phyloP scores from a whole-genome alignment of 1,140 invertebrate species.

The Centruroides sculpturatus region DNA sequence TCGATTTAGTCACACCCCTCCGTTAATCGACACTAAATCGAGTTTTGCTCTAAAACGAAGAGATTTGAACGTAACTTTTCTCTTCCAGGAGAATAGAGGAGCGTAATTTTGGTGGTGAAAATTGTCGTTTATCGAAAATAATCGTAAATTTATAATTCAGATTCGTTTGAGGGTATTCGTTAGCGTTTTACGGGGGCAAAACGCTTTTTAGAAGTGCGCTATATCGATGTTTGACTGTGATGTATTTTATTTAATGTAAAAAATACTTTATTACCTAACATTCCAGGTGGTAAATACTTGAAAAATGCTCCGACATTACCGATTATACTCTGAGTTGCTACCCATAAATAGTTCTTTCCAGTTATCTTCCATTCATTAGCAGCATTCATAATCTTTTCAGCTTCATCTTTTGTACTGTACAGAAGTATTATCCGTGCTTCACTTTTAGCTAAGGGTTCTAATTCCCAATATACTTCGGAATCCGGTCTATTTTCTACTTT shows the following conservation, averaged over 20 bases:
- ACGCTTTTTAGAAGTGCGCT: background rate
- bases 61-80: no score
- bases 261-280: slow-evolving; percentile 58
- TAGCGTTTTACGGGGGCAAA: background rate
- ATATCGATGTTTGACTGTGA: background rate
- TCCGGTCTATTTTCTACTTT: slow-evolving; percentile 5
- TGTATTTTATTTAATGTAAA: background rate
- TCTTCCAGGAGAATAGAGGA: no score
- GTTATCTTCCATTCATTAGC: slow-evolving; percentile 73
- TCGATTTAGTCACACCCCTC: no score
- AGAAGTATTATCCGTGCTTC: slow-evolving; percentile 87
- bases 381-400: slow-evolving; percentile 60
- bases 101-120: no score
- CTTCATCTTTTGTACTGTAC: slow-evolving; percentile 76
- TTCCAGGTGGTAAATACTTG: slow-evolving; percentile 74
- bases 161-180: no score
- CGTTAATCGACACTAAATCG: no score
- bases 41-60: no score
- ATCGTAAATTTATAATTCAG: no score
- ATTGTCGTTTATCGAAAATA: no score
- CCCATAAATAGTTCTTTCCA: slow-evolving; percentile 91
- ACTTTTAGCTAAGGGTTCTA: slow-evolving; percentile 58
- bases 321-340: slow-evolving; percentile 88
- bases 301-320: slow-evolving; percentile 45
- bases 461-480: slow-evolving; percentile 3